These are phyloP conservation scores for Eudyptes chrysolophus DNA, from an alignment of 2,113 vertebrate genomes.

Conservation along the genomic window DNA sequence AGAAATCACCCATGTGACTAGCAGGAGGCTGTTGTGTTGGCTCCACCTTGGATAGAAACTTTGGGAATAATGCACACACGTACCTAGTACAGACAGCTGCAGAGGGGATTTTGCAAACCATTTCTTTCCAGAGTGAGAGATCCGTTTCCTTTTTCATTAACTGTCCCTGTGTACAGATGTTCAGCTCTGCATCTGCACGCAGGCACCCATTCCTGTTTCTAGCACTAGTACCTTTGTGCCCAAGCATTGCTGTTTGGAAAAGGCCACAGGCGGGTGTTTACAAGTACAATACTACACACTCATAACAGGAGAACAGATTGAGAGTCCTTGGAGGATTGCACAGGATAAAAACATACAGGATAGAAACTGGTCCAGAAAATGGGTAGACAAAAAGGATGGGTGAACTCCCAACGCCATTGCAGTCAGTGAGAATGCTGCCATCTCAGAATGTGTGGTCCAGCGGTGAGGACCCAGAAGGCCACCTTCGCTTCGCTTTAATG, in stretches of 20 bases:
- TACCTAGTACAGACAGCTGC: not conserved
- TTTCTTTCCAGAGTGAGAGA: not conserved
- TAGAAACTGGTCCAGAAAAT: not conserved
- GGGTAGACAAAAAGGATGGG: not conserved
- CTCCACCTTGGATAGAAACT: not conserved
- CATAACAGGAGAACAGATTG: not conserved
- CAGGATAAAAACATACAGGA: not conserved
- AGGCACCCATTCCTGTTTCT: not conserved
- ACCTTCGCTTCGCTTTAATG: not conserved
- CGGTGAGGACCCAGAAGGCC: rapidly evolving
- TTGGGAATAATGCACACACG: not conserved
- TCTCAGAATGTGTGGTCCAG: rapidly evolving
- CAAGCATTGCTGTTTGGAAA: rapidly evolving
- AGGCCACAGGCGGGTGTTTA: not conserved
- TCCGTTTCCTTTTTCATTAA: not conserved
- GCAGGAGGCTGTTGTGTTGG: not conserved
- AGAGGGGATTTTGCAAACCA: not conserved
- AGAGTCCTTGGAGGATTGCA: not conserved
- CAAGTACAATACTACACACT: not conserved
- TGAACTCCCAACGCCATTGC: rapidly evolving
- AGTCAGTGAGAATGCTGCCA: not conserved
- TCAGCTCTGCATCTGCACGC: not conserved
- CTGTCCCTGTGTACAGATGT: not conserved
- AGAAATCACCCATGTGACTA: not conserved
- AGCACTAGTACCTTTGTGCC: not conserved